phyloP scores from a whole-genome alignment of 2,113 vertebrate genomes.

The Calidris pygmaea region DNA sequence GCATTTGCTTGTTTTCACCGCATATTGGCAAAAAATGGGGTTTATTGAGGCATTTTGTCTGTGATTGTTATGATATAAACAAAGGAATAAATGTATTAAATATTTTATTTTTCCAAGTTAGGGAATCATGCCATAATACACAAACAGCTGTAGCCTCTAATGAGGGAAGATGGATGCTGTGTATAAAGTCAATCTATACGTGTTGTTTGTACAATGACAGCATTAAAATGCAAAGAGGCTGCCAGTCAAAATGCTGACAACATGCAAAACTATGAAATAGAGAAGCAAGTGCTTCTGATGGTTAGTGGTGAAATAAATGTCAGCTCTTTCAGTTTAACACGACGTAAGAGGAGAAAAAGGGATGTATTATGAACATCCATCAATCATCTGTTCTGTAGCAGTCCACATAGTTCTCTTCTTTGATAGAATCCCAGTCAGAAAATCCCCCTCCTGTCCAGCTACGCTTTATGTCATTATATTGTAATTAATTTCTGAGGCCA shows the following conservation, averaged over 20 bases:
- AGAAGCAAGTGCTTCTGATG: neutral
- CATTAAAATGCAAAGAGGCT: slow-evolving; percentile 19
- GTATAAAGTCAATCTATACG: neutral
- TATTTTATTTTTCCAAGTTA: slow-evolving; percentile 15
- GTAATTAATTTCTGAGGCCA: neutral
- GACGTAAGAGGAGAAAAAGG: neutral
- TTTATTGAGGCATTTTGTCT: neutral
- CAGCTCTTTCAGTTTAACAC: neutral
- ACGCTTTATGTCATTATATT: neutral
- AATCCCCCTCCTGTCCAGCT: neutral
- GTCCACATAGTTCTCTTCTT: neutral
- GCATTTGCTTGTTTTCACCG: neutral
- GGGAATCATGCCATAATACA: neutral
- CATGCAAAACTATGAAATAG: neutral
- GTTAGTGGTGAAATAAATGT: neutral
- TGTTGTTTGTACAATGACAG: neutral
- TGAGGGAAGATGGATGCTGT: slow-evolving; percentile 21
- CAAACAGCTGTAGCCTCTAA: slow-evolving; percentile 38
- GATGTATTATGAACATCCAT: neutral
- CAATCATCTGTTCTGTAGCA: neutral
- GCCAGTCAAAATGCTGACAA: slow-evolving; percentile 48
- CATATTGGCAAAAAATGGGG: neutral
- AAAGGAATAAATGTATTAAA: neutral
- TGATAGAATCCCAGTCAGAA: neutral
- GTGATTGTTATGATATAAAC: slow-evolving; percentile 4